Base-by-base conservation (phyloP, 2,797 vertebrate species). In the Acanthiza pusilla region DNA sequence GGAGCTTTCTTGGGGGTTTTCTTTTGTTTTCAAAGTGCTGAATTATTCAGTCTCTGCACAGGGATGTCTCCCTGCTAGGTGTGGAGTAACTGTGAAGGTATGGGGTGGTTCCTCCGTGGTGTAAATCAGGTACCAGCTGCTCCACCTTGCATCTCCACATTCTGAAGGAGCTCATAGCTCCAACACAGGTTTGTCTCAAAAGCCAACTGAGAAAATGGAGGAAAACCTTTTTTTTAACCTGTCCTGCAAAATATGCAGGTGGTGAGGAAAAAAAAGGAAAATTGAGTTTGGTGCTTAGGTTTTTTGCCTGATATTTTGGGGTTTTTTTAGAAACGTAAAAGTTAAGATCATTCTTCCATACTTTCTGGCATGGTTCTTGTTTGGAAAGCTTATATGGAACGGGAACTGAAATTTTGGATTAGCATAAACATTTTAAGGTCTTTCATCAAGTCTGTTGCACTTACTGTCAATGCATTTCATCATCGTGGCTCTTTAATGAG, bases 391-490 rank as follows among this genome's bases (percentile, higher is more conserved):
- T 34, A 26, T 10, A 5, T 55, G 65, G 78, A 91, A 92, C 0
- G 3, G 65, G 68, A 89, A 54, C 51, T 45, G 42, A 85, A 93
- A 38, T 36, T 73, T 58, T 34, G 30, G 18, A 14, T 87, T 76
- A 55, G 36, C 61, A 45, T 50, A 83, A 93, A 83, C 58, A 42
- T 91, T 77, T 83, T 54, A 34, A 55, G 34, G 38, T 77, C 89
- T 93, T 85, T 92, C 89, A 85, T 85, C 72, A 34, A 29, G 22
- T 45, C 60, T 42, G 68, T 38, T 89, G 32, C 22, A 5, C 53
- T 91, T 60, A 7, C 34, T 67, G 74, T 86, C 34, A 18, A 6
- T 58, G 81, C 29, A 38, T 89, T 89, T 85, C 85, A 92, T 92
- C 92, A 63, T n/a, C 10, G 0, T 34, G 61, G 75, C 57, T 77